These are phyloP conservation scores for Cheilosia vernalis DNA, from an alignment of 2,888 invertebrate genomes.

Conservation along the genomic window DNA sequence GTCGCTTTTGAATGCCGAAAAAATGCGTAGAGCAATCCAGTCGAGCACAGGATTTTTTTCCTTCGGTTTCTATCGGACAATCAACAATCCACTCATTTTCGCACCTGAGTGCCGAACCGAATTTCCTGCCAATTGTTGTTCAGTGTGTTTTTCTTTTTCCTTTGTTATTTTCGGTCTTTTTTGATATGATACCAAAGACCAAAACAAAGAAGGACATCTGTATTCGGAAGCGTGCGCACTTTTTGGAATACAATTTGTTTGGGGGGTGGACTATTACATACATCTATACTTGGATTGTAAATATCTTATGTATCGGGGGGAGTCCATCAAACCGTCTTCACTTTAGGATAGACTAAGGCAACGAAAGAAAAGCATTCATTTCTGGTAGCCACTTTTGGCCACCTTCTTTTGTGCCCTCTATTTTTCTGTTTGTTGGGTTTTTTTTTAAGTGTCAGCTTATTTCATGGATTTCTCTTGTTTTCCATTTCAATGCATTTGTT, in stretches of 20 bases:
- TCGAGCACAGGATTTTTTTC: constrained; percentile 14
- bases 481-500: constrained; percentile 38
- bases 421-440: constrained; percentile 8
- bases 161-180: constrained; percentile 5
- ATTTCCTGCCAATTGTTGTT: constrained; percentile 46
- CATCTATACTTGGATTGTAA: constrained; percentile 4
- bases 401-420: neutral
- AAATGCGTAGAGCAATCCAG: constrained; percentile 37
- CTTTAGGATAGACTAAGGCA: neutral
- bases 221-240: constrained; percentile 5
- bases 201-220: constrained; percentile 44
- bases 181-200: constrained; percentile 24
- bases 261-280: neutral
- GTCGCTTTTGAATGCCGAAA: neutral
- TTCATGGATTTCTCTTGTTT: constrained; percentile 35
- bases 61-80: neutral
- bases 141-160: constrained; percentile 2
- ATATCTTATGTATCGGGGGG: neutral
- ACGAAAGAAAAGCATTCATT: neutral
- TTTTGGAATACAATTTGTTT: neutral
- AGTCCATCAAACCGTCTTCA: constrained; percentile 19
- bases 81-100: neutral
- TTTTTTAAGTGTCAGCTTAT: neutral
- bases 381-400: constrained; percentile 12
- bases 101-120: constrained; percentile 33